A percentile compares a stretch with the other conserved stretches of the same genome.
Conservation (phyloP, 2,113 vertebrate species). For the Promerops cafer region DNA sequence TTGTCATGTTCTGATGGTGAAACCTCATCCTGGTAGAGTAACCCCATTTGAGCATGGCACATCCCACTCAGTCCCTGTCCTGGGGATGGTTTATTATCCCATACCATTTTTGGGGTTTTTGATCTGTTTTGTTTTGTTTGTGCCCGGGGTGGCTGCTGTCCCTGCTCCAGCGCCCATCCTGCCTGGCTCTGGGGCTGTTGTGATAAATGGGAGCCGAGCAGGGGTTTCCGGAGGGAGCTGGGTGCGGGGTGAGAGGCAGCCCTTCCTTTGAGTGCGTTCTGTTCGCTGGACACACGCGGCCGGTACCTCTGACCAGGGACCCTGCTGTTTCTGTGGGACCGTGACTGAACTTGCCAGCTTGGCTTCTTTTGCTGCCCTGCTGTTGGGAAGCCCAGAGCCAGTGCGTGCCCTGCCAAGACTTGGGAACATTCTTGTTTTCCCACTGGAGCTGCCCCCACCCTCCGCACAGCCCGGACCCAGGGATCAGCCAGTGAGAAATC, state of each 20-base stretch:
- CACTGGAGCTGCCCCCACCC: background rate
- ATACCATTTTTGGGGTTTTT: background rate
- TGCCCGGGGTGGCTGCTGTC: background rate
- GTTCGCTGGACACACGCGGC: fast-evolving
- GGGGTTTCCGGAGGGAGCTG: background rate
- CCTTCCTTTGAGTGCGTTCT: fast-evolving
- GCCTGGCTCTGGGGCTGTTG: background rate
- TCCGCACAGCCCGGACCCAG: fast-evolving
- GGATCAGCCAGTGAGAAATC: background rate
- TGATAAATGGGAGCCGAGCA: background rate
- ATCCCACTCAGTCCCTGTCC: background rate
- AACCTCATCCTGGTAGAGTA: background rate
- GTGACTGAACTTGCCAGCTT: background rate
- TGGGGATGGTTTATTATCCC: background rate
- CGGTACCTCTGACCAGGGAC: background rate
- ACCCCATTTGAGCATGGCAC: fast-evolving
- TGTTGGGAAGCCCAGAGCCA: background rate
- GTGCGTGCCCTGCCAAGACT: background rate
- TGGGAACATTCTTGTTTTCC: background rate
- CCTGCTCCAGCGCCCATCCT: background rate
- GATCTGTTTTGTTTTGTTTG: background rate
- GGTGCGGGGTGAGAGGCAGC: background rate
- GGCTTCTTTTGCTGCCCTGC: background rate
- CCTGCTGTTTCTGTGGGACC: background rate
- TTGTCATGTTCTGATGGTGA: background rate